Evolutionary conservation across 2,113 vertebrate genomes (phyloP), one percentile per base, ranked within the genome.

Genomic region (Antidorcas marsupialis): DNA sequence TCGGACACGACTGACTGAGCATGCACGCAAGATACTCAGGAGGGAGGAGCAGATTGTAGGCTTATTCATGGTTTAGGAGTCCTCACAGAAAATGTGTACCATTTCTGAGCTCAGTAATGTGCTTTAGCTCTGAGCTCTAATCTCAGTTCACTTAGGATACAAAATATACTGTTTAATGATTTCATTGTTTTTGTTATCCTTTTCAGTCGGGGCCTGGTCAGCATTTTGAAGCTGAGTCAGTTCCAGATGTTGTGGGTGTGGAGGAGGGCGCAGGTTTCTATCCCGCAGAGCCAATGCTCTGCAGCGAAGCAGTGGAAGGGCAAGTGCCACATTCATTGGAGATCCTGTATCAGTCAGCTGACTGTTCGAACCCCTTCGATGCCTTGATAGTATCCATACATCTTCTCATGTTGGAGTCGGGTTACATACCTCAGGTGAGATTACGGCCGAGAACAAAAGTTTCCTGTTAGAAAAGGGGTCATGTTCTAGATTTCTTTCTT

Each of bases 401-500:
- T 94, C 99, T 99, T 55, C 99, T 99, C 81, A 99, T 99, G 99
- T 97, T 99, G 89, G 99, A 99, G 97, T 99, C 99, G 0, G 99
- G 99, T 43, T 99, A 99, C 28, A 89, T 98, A 4, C 99, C 99
- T 55, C 99, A 99, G 99, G 99, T 99, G 88, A 98, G 98, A 2
- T 30, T 33, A 10, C 45, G 55, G 25, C 33, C 71, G 36, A 47
- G 25, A 21, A 30, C 67, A 23, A 0, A 5, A 16, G 27, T 59
- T 52, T 92, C 47, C 59, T 15, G 0, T 10, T 62, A 47, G 55
- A 78, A 53, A 19, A 7, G 33, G 30, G 28, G 30, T 78, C 28
- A 27, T 64, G 9, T 7, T 57, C 60, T 45, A 23, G 45, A 27
- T 52, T 87, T 78, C 52, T 62, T 79, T 64, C 16, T 33, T 83